Evolutionary conservation across 2,888 invertebrate genomes (phyloP), one percentile per base, ranked within the genome.

Genomic region (Melangyna quadrimaculata): DNA sequence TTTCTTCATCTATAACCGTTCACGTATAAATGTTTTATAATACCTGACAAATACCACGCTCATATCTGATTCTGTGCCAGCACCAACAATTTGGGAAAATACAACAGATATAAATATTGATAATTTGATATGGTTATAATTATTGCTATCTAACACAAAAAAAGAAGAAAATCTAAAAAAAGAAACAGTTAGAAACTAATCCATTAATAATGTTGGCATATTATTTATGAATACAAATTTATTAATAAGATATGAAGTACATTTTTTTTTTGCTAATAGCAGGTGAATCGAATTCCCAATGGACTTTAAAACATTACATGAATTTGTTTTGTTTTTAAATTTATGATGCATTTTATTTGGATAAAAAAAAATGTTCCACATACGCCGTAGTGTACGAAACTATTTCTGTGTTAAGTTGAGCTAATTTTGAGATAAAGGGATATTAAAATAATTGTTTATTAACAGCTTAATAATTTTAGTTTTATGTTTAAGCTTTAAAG

Each of bases 11-110:
- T 48, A 19, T 0, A 2, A 4, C 1, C 27, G 27, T 32, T 43
- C 14, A 24, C 45, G 24, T 65, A 43, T 0, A 24, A 24, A 51
- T 48, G 5, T 55, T 65, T 55, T 55, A 10, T 29, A n/a, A 32
- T 32, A 32, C 12, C 32, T 45, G 74, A 67, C 67, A 57, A 57
- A 27, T 37, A 19, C 43, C 8, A 10, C 12, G 12, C 12, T 51
- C 17, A 4, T 75, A 59, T 75, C 75, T 57, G 43, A 67, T 67
- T 17, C 55, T 32, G 17, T 51, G 51, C 14, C 51, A 51, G 14
- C 22, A 51, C 14, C 51, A 51, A 7, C 22, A 51, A 0, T 24
- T 51, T 51, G 22, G 3, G 12, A 24, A 51, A 51, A 24, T 48
- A 24, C 1, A 29, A 17, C 27, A 29, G 27, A 55, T 55, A 32